These are phyloP conservation scores for Cyphomyrus discorhynchus DNA, from an alignment of 2,113 vertebrate species.

Conservation along the genomic window DNA sequence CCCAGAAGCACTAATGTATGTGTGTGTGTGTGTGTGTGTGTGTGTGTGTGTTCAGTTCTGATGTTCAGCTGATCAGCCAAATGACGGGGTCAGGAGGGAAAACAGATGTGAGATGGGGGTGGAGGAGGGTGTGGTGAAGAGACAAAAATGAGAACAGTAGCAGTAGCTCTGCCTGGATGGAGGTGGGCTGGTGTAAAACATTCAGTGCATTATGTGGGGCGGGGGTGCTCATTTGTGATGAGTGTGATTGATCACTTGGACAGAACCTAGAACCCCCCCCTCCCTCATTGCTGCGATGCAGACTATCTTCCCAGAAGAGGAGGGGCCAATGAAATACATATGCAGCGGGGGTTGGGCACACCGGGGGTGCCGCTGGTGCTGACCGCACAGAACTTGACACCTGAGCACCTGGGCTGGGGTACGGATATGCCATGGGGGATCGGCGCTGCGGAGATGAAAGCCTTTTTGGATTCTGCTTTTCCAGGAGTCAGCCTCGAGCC, in stretches of 20 bases:
- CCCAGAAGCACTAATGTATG: not conserved
- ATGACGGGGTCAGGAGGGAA: not conserved
- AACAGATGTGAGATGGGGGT: not conserved
- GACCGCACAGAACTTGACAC: not conserved
- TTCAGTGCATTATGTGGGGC: not conserved
- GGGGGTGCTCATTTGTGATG: not conserved
- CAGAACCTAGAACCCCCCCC: not conserved
- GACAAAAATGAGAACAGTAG: not conserved
- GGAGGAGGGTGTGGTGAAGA: not conserved
- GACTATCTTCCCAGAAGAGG: constrained; percentile 3
- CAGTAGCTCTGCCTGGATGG: not conserved
- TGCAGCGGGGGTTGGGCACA: not conserved
- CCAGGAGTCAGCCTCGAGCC: not conserved
- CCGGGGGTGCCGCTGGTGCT: not conserved
- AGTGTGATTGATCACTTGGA: not conserved
- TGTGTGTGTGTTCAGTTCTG: not conserved
- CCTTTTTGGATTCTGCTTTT: not conserved
- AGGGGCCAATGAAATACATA: not conserved
- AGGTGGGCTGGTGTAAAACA: not conserved
- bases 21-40: not conserved
- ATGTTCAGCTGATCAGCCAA: not conserved
- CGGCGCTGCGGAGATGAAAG: not conserved
- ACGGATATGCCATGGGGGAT: not conserved
- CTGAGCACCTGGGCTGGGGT: not conserved
- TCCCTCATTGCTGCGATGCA: not conserved